Evolutionary conservation across 2,797 vertebrate species (phyloP), one percentile per base, ranked within the genome.

Genomic region (Emys orbicularis): DNA sequence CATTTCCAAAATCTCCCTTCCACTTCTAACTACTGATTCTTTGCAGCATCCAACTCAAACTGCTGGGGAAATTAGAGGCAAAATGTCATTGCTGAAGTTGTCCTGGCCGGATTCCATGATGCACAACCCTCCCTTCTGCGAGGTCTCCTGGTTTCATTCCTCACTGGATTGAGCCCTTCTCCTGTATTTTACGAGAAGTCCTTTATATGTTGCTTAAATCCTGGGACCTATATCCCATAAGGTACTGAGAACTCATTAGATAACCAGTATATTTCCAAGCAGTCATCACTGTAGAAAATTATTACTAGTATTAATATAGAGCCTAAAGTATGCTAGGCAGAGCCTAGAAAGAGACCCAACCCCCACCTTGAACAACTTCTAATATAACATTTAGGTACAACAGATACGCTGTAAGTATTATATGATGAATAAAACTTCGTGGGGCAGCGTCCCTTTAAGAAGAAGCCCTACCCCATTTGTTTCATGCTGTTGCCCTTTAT

Each of bases 1-100:
- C 3, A 0, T 31, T 59, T 29, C 57, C 57, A 15, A 59, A 59
- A 8, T 6, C 10, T 61, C 59, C 59, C 15, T 79, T 79, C 79
- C 83, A 2, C 76, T 83, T 76, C 0, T 1, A 79, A 47, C 41
- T 85, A 44, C 6, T 0, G 2, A 0, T 77, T 94, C 6, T 77
- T 91, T 57, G 10, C 29, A 44, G 15, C 4, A 2, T 85, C 92
- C 34, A 12, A 81, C 90, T 90, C 86, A 81, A 92, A 74, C 27
- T 49, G 68, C 27, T 49, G 59, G 4, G 79, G 52, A 89, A 52
- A 59, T 15, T 5, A 21, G 6, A 89, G 89, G 23, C 5, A 76
- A 54, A 59, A 52, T 50, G 86, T 19, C 37, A 3, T 68, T 59
- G 6, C 92, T 23, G 41, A 79, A 49, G 31, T 93, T 6, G 54